A percentile compares a stretch with the other conserved stretches of the same genome.
phyloP scores from a whole-genome alignment of 2,888 invertebrate species.

The Papilio demoleus region DNA sequence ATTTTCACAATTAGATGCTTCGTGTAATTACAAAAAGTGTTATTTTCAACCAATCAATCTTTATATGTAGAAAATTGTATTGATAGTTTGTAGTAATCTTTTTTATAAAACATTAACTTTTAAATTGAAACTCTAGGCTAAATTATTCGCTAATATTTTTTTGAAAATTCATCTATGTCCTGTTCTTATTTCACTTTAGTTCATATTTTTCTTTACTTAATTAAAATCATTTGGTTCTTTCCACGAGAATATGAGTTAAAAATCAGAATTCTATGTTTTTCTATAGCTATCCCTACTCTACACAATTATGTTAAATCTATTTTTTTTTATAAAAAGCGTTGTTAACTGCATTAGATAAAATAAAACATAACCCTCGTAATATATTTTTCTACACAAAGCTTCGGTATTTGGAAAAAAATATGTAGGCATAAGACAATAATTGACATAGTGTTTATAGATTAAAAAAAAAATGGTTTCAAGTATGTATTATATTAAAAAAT shows the following conservation, averaged over 20 bases:
- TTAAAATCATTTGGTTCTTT: not conserved
- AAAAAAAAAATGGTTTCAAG: not conserved
- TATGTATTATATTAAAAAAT: not conserved
- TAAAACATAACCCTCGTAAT: not conserved
- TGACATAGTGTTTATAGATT: not conserved
- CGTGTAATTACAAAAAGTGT: not conserved
- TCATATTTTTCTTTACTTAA: not conserved
- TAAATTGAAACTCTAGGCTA: no score
- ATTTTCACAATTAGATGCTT: not conserved
- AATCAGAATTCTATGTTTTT: no score
- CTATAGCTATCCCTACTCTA: no score
- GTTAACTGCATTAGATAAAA: not conserved
- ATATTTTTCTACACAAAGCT: conserved; percentile 1
- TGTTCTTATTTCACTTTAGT: not conserved
- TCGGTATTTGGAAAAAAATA: not conserved
- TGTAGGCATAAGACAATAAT: conserved; percentile 5
- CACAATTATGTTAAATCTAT: no score
- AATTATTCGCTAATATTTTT: not conserved
- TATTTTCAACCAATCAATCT: not conserved
- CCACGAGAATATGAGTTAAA: no score
- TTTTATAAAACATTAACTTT: no score
- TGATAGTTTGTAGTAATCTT: not conserved
- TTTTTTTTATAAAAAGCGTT: no score
- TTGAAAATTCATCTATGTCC: not conserved
- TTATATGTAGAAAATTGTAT: not conserved